These are phyloP conservation scores for Emydura subglobosa DNA, from an alignment of 2,113 vertebrate genomes.

Conservation along the genomic window DNA sequence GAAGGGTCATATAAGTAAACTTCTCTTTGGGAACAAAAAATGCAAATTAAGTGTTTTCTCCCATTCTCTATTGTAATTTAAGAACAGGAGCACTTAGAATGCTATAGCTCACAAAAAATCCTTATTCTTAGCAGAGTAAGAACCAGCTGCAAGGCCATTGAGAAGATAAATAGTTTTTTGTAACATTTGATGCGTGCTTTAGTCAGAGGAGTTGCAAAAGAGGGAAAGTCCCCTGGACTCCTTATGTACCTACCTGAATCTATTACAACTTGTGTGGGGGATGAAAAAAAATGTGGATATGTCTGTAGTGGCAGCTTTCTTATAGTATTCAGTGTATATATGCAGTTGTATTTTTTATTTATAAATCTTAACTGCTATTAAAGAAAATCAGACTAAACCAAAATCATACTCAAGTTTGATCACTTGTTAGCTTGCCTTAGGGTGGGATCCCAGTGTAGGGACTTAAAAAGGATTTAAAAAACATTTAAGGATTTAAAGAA, in stretches of 20 bases:
- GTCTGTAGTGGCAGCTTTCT: background rate
- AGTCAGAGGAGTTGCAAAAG: background rate
- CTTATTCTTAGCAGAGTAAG: accelerated
- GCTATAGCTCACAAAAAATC: background rate
- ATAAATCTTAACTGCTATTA: background rate
- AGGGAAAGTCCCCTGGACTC: background rate
- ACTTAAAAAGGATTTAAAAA: background rate
- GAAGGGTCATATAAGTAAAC: accelerated
- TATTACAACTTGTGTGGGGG: background rate
- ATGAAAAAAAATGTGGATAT: background rate
- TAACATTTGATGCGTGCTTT: background rate
- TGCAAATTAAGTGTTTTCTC: background rate
- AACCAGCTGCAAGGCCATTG: background rate
- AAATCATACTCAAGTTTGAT: background rate
- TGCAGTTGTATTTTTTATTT: background rate
- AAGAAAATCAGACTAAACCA: background rate
- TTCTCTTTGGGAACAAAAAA: background rate
- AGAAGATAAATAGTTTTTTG: background rate
- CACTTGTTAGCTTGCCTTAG: background rate
- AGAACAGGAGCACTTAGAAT: background rate
- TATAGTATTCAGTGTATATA: background rate
- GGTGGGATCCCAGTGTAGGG: background rate
- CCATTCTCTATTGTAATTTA: background rate
- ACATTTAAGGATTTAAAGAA: background rate
- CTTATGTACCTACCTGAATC: background rate